Evolutionary conservation across 2,888 invertebrate genomes (phyloP), one percentile per base, ranked within the genome.

Genomic region (Xestia ashworthii): DNA sequence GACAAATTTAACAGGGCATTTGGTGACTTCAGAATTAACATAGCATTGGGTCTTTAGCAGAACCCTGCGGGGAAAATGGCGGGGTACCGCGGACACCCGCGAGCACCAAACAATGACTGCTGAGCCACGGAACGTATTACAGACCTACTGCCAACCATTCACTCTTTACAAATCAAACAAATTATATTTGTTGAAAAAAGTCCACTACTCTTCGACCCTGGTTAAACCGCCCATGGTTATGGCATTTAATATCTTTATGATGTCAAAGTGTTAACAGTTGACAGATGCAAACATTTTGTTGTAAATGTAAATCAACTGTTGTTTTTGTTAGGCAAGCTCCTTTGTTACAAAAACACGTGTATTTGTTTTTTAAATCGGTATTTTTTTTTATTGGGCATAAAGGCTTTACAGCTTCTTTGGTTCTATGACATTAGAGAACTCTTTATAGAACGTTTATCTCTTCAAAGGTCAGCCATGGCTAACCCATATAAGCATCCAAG

Each of bases 101-200:
- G 93, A 94, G 91, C 92, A 82, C 80, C 93, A 93, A 91, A 96
- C 96, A 96, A 96, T 93, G 92, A 87, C 83, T 88, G 89, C 90
- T 84, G 88, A 86, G 91, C 89, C 89, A 64, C 73, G 69, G 44
- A 73, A 89, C 90, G 90, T 90, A 91, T 92, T 91, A 93, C 93
- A 93, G 91, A 90, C 93, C 91, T 91, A 92, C 93, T 85, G 82
- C 85, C 87, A 89, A 89, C 94, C 90, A 95, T 95, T 95, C 94
- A 93, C 92, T 94, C 95, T 93, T 94, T 95, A 95, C 95, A 96
- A 96, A 95, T 95, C 95, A 96, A 95, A 96, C 95, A 96, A 95
- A 96, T 96, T 96, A 95, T 95, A 95, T 95, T 95, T 95, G 93
- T 94, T 92, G 91, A 93, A 95, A 94, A 94, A 94, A 93, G 89